Evolutionary conservation across 2,888 invertebrate species (phyloP).

Genomic region (Troides aeacus): DNA sequence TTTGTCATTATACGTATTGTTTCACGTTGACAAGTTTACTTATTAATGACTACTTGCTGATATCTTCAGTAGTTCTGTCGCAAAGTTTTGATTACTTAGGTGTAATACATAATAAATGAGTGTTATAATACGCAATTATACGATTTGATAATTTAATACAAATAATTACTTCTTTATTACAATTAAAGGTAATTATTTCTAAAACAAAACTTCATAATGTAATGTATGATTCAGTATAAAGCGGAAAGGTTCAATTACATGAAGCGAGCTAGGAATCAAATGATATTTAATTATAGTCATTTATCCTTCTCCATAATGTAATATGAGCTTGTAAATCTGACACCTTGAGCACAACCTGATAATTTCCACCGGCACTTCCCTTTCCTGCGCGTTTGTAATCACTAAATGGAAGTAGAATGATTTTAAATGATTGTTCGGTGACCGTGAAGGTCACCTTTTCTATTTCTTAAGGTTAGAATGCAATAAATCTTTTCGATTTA

Average conservation of each 20-base stretch:
- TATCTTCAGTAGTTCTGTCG: no score
- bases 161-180: not conserved
- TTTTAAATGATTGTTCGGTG: conserved; percentile 42
- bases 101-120: no score
- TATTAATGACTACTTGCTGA: no score
- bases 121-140: no score
- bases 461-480: conserved; percentile 43
- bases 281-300: conserved; percentile 23
- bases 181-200: not conserved
- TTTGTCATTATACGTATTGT: no score
- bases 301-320: conserved; percentile 35
- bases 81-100: no score
- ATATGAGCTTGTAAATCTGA: conserved; percentile 43
- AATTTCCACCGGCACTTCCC: conserved; percentile 59
- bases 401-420: conserved; percentile 48
- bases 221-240: not conserved
- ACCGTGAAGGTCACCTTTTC: conserved; percentile 58
- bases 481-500: conserved; percentile 34
- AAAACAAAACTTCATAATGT: not conserved
- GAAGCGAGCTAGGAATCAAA: not conserved
- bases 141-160: no score
- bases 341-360: conserved; percentile 57
- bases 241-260: not conserved
- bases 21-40: no score
- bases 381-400: conserved; percentile 61